Evolutionary conservation across 2,113 vertebrate species (phyloP).

Genomic region (Vulpes ferrilata): DNA sequence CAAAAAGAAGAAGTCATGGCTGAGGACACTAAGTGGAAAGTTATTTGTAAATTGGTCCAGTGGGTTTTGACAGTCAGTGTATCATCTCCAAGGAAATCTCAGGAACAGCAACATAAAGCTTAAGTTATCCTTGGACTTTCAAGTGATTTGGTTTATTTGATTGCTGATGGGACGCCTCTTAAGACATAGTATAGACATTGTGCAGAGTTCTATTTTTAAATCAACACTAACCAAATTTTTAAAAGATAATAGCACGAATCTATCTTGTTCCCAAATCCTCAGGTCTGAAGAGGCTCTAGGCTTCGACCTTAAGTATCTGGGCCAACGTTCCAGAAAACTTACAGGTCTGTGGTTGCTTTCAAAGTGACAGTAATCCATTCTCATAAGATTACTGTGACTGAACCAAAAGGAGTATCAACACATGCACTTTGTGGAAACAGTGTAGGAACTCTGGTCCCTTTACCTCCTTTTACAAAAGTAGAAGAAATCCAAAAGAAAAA

Average conservation of each 20-base stretch:
- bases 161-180: not conserved
- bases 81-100: conserved; percentile 19
- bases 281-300: not conserved
- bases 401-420: not conserved
- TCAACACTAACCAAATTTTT: conserved; percentile 1
- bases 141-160: not conserved
- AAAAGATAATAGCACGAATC: not conserved
- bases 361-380: not conserved
- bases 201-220: conserved; percentile 3
- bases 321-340: not conserved
- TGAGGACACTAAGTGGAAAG: not conserved
- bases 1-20: not conserved
- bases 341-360: not conserved
- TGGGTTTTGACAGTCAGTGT: not conserved
- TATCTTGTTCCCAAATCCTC: not conserved
- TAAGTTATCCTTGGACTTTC: not conserved
- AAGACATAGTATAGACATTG: not conserved
- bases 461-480: not conserved
- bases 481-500: not conserved
- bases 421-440: not conserved
- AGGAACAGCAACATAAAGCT: not conserved
- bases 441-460: not conserved
- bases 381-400: not conserved
- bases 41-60: not conserved
- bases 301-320: not conserved